phyloP scores from a whole-genome alignment of 92 coral and sea anemone species.

The Porites evermanni region DNA sequence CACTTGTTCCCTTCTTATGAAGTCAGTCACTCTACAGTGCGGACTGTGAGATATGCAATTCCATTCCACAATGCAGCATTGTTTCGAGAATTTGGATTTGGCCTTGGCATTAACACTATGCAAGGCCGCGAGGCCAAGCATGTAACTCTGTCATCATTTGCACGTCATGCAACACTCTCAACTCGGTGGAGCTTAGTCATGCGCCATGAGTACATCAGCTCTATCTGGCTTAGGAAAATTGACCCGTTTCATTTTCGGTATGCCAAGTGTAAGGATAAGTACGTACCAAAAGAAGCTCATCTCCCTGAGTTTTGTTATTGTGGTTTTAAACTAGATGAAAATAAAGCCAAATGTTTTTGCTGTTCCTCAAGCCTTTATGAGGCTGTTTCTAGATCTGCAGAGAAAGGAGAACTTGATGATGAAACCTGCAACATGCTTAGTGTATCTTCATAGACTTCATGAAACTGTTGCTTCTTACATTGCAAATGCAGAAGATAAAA shows the following conservation, averaged over 20 bases:
- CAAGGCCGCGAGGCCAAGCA: constrained; percentile 75
- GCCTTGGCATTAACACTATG: constrained; percentile 68
- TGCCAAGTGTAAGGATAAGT: constrained; percentile 63
- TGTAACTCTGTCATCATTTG: constrained; percentile 62
- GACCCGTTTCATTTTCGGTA: constrained; percentile 54
- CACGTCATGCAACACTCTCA: constrained; percentile 71
- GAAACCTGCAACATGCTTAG: constrained; percentile 31
- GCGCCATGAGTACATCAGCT: constrained; percentile 70
- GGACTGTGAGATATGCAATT: constrained; percentile 82
- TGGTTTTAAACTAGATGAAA: constrained; percentile 53
- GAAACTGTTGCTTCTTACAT: constrained; percentile 32
- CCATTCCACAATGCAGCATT: constrained; percentile 67
- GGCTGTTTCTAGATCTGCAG: constrained; percentile 30
- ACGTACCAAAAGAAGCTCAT: constrained; percentile 48
- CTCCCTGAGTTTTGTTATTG: constrained; percentile 56
- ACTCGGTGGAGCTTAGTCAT: constrained; percentile 69
- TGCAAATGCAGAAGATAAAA: constrained; percentile 30
- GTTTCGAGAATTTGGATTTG: constrained; percentile 57
- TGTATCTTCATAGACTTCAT: neutral
- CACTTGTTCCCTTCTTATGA: constrained; percentile 58
- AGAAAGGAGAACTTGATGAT: constrained; percentile 17
- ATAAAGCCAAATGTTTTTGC: constrained; percentile 38
- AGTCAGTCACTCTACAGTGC: constrained; percentile 65
- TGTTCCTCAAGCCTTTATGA: constrained; percentile 42
- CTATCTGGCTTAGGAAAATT: constrained; percentile 68